These are phyloP conservation scores for Maniola jurtina DNA, from an alignment of 1,140 invertebrate genomes.

Conservation along the genomic window DNA sequence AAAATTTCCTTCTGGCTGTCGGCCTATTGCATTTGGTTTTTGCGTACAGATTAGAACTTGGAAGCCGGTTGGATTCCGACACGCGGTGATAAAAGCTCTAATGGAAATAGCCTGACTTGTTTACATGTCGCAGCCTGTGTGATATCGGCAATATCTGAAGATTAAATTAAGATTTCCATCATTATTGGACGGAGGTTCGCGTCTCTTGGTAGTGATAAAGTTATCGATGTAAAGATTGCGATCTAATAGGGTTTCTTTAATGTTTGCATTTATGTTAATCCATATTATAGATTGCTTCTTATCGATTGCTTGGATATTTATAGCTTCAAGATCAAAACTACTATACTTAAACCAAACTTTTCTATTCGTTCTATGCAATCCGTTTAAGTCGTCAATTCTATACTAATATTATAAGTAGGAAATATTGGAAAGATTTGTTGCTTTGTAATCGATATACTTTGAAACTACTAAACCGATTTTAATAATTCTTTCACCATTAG, in stretches of 20 bases:
- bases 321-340: too few relatives aligned
- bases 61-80: conserved; percentile 19
- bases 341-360: too few relatives aligned
- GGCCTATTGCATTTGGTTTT: conserved; percentile 13
- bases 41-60: conserved; percentile 7
- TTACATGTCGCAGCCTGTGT: conserved; percentile 3
- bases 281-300: not conserved
- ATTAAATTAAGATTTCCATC: conserved; percentile 8
- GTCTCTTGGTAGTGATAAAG: not conserved
- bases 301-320: not conserved
- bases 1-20: too few relatives aligned
- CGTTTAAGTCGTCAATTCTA: too few relatives aligned
- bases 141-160: not conserved
- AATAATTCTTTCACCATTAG: too few relatives aligned
- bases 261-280: not conserved
- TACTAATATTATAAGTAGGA: too few relatives aligned
- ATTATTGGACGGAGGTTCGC: conserved; percentile 8
- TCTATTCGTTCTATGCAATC: too few relatives aligned
- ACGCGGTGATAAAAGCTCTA: conserved; percentile 16
- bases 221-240: not conserved
- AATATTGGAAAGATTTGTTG: too few relatives aligned
- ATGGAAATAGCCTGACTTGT: conserved; percentile 13
- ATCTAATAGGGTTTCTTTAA: not conserved
- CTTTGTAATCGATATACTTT: too few relatives aligned
- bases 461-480: too few relatives aligned